These are phyloP conservation scores for Gymnothorax javanicus DNA, from an alignment of 2,797 vertebrate genomes.

Conservation along the genomic window DNA sequence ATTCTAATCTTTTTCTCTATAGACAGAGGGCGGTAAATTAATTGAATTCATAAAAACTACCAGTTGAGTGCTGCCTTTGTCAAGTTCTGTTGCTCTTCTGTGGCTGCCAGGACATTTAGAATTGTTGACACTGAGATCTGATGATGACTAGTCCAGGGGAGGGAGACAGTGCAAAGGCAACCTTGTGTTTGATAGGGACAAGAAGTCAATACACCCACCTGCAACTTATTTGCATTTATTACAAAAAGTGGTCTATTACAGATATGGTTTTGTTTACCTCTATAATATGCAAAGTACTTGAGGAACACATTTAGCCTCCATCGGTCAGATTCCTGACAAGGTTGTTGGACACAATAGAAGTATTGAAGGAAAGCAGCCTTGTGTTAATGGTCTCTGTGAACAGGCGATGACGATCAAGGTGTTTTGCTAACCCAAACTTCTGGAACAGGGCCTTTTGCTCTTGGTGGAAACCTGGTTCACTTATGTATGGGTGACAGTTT, in stretches of 20 bases:
- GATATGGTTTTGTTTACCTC: neutral
- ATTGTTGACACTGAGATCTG: neutral
- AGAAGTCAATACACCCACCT: neutral
- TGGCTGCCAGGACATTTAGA: neutral
- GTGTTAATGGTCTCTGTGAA: neutral
- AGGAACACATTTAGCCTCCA: too few species aligned
- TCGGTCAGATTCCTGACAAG: neutral
- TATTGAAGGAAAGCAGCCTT: neutral
- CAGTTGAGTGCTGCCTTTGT: neutral
- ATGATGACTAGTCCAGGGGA: neutral
- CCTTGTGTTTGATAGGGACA: neutral
- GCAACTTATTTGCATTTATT: neutral
- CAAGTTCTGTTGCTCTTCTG: neutral
- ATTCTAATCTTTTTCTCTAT: neutral
- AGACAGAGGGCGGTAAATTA: neutral
- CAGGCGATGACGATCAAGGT: neutral
- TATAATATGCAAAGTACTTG: neutral
- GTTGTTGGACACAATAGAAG: too few species aligned
- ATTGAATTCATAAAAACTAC: neutral
- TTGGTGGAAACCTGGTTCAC: slow-evolving; percentile 24
- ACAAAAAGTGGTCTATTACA: neutral
- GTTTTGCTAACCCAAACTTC: neutral
- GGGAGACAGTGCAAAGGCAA: neutral
- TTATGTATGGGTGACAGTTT: slow-evolving; percentile 21
- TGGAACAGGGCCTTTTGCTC: slow-evolving; percentile 10